phyloP scores from a whole-genome alignment of 92 coral and sea anemone species.

The Meandrina meandrites region DNA sequence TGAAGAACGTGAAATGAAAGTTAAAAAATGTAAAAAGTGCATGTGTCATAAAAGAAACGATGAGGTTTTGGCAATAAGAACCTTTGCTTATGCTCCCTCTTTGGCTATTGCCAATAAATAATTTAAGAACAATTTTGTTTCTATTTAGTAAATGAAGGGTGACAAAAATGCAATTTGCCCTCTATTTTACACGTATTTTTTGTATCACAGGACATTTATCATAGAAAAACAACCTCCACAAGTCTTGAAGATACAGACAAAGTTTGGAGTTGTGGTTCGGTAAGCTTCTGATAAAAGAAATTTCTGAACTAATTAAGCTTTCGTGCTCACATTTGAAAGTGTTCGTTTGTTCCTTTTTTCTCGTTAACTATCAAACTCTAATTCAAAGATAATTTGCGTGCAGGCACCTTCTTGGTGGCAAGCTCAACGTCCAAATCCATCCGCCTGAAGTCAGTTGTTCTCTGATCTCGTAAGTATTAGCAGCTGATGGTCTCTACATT shows the following conservation, averaged over 20 bases:
- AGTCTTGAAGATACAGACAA: constrained; percentile 90
- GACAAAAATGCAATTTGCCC: background rate
- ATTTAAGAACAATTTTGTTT: background rate
- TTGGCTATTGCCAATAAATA: too few species aligned
- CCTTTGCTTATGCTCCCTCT: background rate
- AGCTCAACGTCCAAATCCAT: constrained; percentile 82
- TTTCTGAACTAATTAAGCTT: background rate
- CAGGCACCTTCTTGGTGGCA: constrained; percentile 89
- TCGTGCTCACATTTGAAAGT: too few species aligned
- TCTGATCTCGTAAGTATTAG: constrained; percentile 82
- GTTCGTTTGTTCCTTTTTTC: background rate
- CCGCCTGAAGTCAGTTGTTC: constrained; percentile 91
- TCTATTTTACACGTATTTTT: background rate
- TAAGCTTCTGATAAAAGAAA: constrained; percentile 32
- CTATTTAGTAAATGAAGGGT: background rate
- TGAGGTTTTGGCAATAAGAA: background rate
- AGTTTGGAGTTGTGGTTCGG: constrained; percentile 87
- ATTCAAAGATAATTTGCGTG: background rate
- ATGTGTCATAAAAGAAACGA: too few species aligned
- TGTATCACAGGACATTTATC: constrained; percentile 69
- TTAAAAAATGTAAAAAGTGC: background rate
- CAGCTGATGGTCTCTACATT: background rate
- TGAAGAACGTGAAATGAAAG: too few species aligned
- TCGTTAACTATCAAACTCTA: background rate
- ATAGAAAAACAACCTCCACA: constrained; percentile 95